A percentile compares a stretch with the other conserved stretches of the same genome.
These are phyloP conservation scores for Scaptomyza tumidula DNA, from an alignment of 2,888 invertebrate genomes.

Conservation along the genomic window DNA sequence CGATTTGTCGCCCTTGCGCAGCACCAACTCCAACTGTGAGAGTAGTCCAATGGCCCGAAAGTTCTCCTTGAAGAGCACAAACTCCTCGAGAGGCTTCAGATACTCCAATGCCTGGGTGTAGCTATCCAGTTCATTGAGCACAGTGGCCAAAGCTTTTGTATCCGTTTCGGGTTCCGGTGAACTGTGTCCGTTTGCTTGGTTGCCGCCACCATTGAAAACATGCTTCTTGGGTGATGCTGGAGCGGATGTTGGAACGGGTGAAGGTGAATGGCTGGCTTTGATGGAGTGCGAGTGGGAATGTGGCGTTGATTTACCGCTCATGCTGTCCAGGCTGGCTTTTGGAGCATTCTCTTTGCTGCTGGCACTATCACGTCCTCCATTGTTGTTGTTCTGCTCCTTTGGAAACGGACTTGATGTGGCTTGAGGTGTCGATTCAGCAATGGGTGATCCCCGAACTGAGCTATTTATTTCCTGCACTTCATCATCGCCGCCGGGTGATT, in stretches of 20 bases:
- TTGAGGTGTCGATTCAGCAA: conserved; percentile 47
- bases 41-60: conserved; percentile 82
- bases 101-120: conserved; percentile 81
- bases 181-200: conserved; percentile 61
- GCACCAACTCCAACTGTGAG: conserved; percentile 80
- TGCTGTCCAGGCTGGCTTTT: conserved; percentile 43
- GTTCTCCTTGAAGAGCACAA: conserved; percentile 82
- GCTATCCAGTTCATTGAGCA: conserved; percentile 69
- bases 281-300: conserved; percentile 18
- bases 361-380: conserved; percentile 65
- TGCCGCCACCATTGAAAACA: conserved; percentile 6
- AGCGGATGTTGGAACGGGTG: conserved; percentile 21
- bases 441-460: conserved; percentile 31
- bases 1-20: conserved; percentile 76
- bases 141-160: conserved; percentile 25
- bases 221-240: conserved; percentile 67
- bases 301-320: conserved; percentile 67
- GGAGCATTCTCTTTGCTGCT: conserved; percentile 71
- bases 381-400: conserved; percentile 66
- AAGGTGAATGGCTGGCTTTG: conserved; percentile 48
- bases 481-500: conserved; percentile 60
- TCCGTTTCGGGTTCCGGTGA: conserved; percentile 54
- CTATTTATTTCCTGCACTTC: conserved; percentile 67
- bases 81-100: conserved; percentile 82
- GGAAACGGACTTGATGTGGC: conserved; percentile 23